A percentile compares a stretch with the other conserved stretches of the same genome.
Conservation (phyloP, 2,113 vertebrate genomes). For the Heterocephalus glaber region DNA sequence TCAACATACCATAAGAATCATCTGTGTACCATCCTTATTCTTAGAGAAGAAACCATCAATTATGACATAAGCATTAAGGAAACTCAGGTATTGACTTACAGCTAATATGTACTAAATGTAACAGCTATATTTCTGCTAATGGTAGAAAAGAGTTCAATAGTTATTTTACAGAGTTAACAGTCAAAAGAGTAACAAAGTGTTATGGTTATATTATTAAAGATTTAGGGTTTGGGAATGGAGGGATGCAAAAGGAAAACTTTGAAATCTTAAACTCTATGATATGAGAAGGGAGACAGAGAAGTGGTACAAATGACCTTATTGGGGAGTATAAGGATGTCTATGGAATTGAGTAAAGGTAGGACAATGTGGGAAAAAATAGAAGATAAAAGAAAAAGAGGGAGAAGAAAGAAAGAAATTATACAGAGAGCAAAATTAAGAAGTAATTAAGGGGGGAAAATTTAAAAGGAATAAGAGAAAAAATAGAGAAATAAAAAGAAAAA, state of each 20-base stretch:
- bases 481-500: not conserved
- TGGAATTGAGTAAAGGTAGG: not conserved
- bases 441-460: not conserved
- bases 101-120: not conserved
- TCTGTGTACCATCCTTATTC: not conserved
- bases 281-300: not conserved
- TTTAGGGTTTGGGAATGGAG: not conserved
- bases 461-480: not conserved
- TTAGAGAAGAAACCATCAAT: not conserved
- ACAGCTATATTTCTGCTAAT: not conserved
- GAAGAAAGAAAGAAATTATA: not conserved
- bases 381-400: not conserved
- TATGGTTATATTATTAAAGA: not conserved
- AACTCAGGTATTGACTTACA: not conserved
- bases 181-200: not conserved
- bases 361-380: not conserved
- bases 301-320: not conserved
- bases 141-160: not conserved
- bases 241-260: not conserved
- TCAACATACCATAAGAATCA: not conserved
- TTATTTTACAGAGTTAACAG: not conserved
- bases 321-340: not conserved
- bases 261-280: not conserved
- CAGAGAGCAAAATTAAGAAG: not conserved
- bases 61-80: not conserved